phyloP scores from a whole-genome alignment of 2,797 vertebrate genomes.

The Molossus alvarezi region DNA sequence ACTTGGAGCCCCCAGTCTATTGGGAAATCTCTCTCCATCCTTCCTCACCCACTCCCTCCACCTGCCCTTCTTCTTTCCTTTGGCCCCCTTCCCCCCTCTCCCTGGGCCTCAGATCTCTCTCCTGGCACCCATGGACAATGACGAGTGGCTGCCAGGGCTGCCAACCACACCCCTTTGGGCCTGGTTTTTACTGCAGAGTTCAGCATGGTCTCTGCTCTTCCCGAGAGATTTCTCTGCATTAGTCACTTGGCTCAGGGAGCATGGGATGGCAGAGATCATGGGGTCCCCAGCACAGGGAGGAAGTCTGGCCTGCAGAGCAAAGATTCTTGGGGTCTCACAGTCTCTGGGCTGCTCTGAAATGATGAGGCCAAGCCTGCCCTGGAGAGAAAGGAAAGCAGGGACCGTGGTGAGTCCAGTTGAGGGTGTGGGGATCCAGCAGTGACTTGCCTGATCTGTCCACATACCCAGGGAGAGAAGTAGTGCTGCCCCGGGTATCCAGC shows the following conservation, averaged over 20 bases:
- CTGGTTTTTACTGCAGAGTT: conserved; percentile 2
- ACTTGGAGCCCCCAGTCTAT: background rate
- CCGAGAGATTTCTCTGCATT: background rate
- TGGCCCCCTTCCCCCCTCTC: background rate
- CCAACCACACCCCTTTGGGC: background rate
- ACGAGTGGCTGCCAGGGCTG: background rate
- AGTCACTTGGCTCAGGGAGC: background rate
- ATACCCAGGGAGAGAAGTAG: background rate
- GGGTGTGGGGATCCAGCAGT: background rate
- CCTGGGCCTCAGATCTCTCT: background rate
- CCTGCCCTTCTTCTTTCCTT: background rate
- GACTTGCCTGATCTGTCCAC: background rate
- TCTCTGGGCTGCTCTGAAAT: background rate
- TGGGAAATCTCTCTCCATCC: background rate
- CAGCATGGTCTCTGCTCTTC: background rate
- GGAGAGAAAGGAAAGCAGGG: background rate
- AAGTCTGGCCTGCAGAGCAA: background rate
- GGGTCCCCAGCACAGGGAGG: background rate
- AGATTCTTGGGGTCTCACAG: background rate
- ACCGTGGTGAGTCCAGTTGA: background rate
- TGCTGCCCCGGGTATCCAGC: background rate
- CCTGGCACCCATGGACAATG: background rate
- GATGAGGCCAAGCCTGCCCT: background rate
- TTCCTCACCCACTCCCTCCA: background rate
- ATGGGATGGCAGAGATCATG: background rate